Evolutionary conservation across 2,888 invertebrate species (phyloP).

Genomic region (Agrochola lota): DNA sequence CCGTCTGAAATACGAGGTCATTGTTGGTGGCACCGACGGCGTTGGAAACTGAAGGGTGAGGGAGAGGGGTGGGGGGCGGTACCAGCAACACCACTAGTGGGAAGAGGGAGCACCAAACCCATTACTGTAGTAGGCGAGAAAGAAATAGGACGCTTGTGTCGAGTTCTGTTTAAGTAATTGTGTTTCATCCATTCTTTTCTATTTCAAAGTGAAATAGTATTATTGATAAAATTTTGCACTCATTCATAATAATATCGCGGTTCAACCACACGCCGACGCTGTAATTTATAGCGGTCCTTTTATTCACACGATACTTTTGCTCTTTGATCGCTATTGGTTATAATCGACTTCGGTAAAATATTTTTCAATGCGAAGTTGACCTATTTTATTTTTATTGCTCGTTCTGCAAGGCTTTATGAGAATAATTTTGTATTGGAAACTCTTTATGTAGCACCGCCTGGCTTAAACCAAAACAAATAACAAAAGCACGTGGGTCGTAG

Average conservation of each 20-base stretch:
- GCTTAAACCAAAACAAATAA: constrained; percentile 21
- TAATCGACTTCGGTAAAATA: constrained; percentile 32
- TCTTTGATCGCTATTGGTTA: constrained; percentile 40
- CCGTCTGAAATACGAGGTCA: constrained; percentile 90
- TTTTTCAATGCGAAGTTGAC: constrained; percentile 40
- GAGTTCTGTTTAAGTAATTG: constrained; percentile 88
- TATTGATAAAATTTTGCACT: constrained; percentile 72
- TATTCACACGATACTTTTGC: constrained; percentile 51
- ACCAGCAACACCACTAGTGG: constrained; percentile 74
- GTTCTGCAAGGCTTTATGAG: constrained; percentile 10
- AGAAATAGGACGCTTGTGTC: constrained; percentile 88
- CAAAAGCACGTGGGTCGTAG: constrained; percentile 6
- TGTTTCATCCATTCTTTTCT: constrained; percentile 85
- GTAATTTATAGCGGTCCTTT: constrained; percentile 47
- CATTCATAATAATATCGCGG: constrained; percentile 58
- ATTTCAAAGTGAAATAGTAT: constrained; percentile 76
- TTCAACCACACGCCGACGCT: constrained; percentile 36
- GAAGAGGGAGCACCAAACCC: constrained; percentile 81
- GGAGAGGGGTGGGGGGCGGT: constrained; percentile 73
- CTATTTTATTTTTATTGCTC: constrained; percentile 42
- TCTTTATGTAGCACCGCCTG: not conserved
- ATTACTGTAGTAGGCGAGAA: constrained; percentile 88
- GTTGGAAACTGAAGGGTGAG: constrained; percentile 81
- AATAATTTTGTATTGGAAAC: not conserved
- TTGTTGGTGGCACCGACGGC: constrained; percentile 89